These are phyloP conservation scores for Heteromyza rotundicornis DNA, from an alignment of 2,888 invertebrate species.

Conservation along the genomic window DNA sequence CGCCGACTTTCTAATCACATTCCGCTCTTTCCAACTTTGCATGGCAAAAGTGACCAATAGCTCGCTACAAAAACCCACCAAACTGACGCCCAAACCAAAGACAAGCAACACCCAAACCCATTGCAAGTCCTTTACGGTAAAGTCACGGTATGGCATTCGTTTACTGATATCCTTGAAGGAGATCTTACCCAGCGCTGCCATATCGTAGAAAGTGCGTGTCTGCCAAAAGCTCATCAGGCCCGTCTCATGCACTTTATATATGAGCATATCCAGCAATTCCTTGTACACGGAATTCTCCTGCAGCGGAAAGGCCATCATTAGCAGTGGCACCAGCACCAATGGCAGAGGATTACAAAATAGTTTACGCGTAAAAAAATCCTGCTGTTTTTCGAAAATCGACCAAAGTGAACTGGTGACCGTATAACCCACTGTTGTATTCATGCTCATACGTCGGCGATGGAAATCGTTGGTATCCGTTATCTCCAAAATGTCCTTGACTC, in stretches of 20 bases:
- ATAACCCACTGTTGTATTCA: neutral
- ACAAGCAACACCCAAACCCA: conserved; percentile 5
- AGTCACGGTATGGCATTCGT: neutral
- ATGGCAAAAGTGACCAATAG: no score
- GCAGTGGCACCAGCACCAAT: neutral
- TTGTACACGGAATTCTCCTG: conserved; percentile 4
- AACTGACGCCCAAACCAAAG: neutral
- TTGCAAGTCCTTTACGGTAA: neutral
- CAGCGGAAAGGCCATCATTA: neutral
- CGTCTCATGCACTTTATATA: neutral
- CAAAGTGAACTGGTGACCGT: neutral
- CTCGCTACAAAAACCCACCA: neutral
- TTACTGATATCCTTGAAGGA: neutral
- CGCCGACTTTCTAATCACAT: no score
- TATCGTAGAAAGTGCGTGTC: neutral
- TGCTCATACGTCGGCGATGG: neutral
- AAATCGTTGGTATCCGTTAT: neutral
- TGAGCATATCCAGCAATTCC: neutral
- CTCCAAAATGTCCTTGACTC: neutral
- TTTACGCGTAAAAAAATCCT: neutral
- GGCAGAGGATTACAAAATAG: neutral
- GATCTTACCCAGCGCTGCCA: neutral
- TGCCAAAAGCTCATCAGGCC: neutral
- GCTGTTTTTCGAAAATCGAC: neutral
- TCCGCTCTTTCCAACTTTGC: no score